phyloP scores from a whole-genome alignment of 2,797 vertebrate species.

The Ctenopoma kingsleyae region DNA sequence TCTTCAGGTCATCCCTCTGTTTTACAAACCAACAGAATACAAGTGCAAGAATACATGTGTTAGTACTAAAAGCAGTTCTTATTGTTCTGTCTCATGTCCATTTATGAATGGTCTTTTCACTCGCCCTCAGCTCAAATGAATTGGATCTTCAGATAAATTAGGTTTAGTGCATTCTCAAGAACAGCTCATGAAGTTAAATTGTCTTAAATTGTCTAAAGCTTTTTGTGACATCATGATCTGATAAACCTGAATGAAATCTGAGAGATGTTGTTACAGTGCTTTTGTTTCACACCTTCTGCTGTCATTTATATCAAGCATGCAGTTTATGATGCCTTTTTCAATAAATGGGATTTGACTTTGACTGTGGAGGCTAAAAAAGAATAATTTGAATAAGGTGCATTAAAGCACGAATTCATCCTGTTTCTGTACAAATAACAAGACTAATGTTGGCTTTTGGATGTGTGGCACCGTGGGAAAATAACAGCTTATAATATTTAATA shows the following conservation, averaged over 20 bases:
- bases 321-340: not conserved
- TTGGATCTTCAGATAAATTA: not conserved
- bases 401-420: not conserved
- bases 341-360: conserved; percentile 16
- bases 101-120: too few relatives aligned
- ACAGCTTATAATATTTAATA: not conserved
- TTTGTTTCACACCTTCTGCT: too few relatives aligned
- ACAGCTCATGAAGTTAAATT: too few relatives aligned
- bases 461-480: conserved; percentile 9
- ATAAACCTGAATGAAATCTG: conserved; percentile 23
- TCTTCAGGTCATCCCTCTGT: too few relatives aligned
- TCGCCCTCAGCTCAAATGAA: too few relatives aligned
- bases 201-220: too few relatives aligned
- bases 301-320: not conserved
- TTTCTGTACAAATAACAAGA: conserved; percentile 1
- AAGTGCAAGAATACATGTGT: too few relatives aligned
- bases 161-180: not conserved
- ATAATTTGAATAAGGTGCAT: conserved; percentile 1
- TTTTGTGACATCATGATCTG: conserved; percentile 2
- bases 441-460: conserved; percentile 22
- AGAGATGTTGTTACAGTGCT: not conserved
- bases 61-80: too few relatives aligned
- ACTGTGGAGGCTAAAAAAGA: not conserved
- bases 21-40: too few relatives aligned
- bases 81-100: not conserved